phyloP scores from a whole-genome alignment of 1,140 invertebrate species.

The Neodiprion pinetum region DNA sequence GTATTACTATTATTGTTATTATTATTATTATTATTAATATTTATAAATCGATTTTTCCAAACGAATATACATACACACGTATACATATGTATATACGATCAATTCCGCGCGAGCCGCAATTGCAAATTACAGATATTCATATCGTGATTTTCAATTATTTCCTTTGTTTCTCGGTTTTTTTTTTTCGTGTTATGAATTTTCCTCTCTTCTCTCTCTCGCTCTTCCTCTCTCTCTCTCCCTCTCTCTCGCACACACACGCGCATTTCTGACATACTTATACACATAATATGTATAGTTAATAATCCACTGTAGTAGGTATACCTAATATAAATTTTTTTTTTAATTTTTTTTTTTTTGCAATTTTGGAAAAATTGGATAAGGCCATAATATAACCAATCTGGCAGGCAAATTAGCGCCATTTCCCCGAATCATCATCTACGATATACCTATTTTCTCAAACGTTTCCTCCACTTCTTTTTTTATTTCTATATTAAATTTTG shows the following conservation, averaged over 20 bases:
- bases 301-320: constrained; percentile 43
- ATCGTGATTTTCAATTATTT: neutral
- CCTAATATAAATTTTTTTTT: constrained; percentile 62
- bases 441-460: constrained; percentile 28
- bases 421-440: constrained; percentile 46
- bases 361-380: constrained; percentile 63
- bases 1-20: neutral
- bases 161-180: too few species aligned
- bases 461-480: constrained; percentile 5
- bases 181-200: too few species aligned
- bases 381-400: constrained; percentile 59
- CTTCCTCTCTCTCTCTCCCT: too few species aligned
- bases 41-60: constrained; percentile 28
- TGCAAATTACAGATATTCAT: constrained; percentile 46
- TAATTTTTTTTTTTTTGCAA: constrained; percentile 30
- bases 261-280: constrained; percentile 47
- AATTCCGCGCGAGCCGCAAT: constrained; percentile 55
- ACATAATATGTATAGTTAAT: constrained; percentile 29
- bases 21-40: constrained; percentile 15
- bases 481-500: constrained; percentile 14
- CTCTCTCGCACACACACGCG: neutral
- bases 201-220: too few species aligned
- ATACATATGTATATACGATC: neutral
- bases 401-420: constrained; percentile 54
- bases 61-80: constrained; percentile 4